These are phyloP conservation scores for Boloria selene DNA, from an alignment of 2,888 invertebrate species.

Conservation along the genomic window DNA sequence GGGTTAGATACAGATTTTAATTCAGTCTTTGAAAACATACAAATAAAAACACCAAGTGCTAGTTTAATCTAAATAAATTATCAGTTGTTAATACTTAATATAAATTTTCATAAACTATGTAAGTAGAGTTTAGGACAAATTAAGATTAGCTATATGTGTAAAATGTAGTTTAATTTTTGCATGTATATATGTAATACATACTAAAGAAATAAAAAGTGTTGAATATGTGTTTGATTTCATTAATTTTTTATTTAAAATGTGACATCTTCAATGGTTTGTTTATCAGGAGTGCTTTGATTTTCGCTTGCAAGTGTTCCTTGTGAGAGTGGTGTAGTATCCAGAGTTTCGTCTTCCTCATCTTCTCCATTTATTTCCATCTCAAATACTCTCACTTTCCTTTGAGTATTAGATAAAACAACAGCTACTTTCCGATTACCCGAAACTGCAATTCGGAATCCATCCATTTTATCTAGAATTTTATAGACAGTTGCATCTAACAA, in stretches of 20 bases:
- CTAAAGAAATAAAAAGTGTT: slow-evolving; percentile 7
- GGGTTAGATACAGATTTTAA: slow-evolving; percentile 84
- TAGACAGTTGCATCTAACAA: slow-evolving; percentile 77
- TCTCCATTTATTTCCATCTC: slow-evolving; percentile 97
- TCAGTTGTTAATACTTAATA: neutral
- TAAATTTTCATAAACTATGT: neutral
- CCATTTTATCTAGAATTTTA: slow-evolving; percentile 85
- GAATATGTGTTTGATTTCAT: neutral
- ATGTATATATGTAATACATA: too few relatives aligned
- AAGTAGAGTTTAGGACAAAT: too few relatives aligned
- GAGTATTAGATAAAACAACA: slow-evolving; percentile 90
- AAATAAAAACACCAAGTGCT: slow-evolving; percentile 74
- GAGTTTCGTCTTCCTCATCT: slow-evolving; percentile 89
- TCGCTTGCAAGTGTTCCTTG: slow-evolving; percentile 50
- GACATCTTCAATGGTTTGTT: slow-evolving; percentile 31
- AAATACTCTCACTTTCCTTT: slow-evolving; percentile 91
- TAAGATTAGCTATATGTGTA: too few relatives aligned
- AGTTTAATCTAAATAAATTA: slow-evolving; percentile 61
- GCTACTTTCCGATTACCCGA: slow-evolving; percentile 93
- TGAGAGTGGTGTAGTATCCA: slow-evolving; percentile 72
- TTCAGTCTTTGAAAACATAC: slow-evolving; percentile 84
- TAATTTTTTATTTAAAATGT: slow-evolving; percentile 19
- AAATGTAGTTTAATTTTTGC: too few relatives aligned
- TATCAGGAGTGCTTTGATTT: slow-evolving; percentile 55
- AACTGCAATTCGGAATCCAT: slow-evolving; percentile 88